Percentiles rank a stretch among this genome's conserved stretches.
phyloP scores from a whole-genome alignment of 2,888 invertebrate genomes.

The Ischnura elegans region DNA sequence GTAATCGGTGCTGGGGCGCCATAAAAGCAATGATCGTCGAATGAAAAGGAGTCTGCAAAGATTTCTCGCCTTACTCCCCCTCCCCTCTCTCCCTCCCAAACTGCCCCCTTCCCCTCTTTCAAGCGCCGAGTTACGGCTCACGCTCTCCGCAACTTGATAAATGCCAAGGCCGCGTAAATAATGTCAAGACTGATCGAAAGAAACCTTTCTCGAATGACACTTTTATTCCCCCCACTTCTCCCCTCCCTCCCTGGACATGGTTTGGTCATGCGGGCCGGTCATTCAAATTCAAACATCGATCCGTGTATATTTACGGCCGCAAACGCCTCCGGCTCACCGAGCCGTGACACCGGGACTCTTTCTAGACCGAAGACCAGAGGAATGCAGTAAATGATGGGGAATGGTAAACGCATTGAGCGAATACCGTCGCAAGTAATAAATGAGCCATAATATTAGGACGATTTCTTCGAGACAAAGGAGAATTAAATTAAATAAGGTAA shows the following conservation, averaged over 20 bases:
- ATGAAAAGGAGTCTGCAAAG: neutral
- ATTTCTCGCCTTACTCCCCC: neutral
- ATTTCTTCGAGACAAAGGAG: too few species aligned
- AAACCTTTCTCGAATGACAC: slow-evolving; percentile 19
- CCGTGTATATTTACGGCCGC: neutral
- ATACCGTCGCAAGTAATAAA: too few species aligned
- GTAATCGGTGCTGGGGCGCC: neutral
- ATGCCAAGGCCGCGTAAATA: slow-evolving; percentile 27
- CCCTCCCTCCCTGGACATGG: neutral
- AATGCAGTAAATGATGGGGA: too few species aligned
- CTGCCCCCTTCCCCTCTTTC: neutral
- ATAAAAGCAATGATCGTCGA: neutral
- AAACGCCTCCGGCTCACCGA: neutral
- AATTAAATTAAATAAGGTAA: too few species aligned
- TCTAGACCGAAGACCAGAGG: too few species aligned
- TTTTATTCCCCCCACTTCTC: neutral
- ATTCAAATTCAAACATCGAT: slow-evolving; percentile 1
- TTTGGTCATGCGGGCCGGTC: neutral
- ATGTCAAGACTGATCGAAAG: slow-evolving; percentile 26
- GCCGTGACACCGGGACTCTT: too few species aligned
- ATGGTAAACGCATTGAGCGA: too few species aligned
- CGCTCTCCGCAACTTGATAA: neutral
- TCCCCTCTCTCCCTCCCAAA: neutral
- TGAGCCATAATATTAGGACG: too few species aligned
- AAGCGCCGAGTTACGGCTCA: neutral